phyloP scores from a whole-genome alignment of 37 sponge, comb jelly and placozoan genomes.

The Halichondria panicea region DNA sequence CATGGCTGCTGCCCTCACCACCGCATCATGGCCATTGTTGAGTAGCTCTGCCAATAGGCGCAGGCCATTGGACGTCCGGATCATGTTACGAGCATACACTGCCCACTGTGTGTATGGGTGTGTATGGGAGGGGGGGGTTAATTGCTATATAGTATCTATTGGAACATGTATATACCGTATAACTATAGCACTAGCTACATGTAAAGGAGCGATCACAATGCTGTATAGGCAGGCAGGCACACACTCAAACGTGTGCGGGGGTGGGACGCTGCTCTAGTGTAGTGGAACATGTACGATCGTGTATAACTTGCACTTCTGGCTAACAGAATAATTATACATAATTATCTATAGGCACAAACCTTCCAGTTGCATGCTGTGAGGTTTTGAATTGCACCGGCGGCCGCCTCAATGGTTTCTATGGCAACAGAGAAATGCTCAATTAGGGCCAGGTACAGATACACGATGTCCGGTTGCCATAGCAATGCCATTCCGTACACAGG shows the following conservation, averaged over 20 bases:
- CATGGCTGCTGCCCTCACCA: slow-evolving; percentile 76
- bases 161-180: too few relatives aligned
- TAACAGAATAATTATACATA: too few relatives aligned
- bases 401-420: slow-evolving; percentile 87
- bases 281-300: too few relatives aligned
- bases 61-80: slow-evolving; percentile 82
- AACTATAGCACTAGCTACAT: too few relatives aligned
- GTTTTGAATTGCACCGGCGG: slow-evolving; percentile 93
- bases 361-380: slow-evolving; percentile 95
- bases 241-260: too few relatives aligned
- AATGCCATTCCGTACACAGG: slow-evolving; percentile 72
- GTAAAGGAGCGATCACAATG: too few relatives aligned
- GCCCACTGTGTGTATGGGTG: too few relatives aligned
- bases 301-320: too few relatives aligned
- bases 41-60: slow-evolving; percentile 73
- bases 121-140: too few relatives aligned
- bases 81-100: slow-evolving; percentile 62
- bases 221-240: too few relatives aligned
- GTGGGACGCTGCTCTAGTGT: too few relatives aligned
- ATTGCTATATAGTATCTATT: too few relatives aligned
- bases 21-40: slow-evolving; percentile 71
- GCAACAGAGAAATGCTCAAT: slow-evolving; percentile 66
- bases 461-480: slow-evolving; percentile 92
- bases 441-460: slow-evolving; percentile 72
- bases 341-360: slow-evolving; percentile 43